Conservation (phyloP, 2,888 invertebrate species). For the Tachystola acroxantha region DNA sequence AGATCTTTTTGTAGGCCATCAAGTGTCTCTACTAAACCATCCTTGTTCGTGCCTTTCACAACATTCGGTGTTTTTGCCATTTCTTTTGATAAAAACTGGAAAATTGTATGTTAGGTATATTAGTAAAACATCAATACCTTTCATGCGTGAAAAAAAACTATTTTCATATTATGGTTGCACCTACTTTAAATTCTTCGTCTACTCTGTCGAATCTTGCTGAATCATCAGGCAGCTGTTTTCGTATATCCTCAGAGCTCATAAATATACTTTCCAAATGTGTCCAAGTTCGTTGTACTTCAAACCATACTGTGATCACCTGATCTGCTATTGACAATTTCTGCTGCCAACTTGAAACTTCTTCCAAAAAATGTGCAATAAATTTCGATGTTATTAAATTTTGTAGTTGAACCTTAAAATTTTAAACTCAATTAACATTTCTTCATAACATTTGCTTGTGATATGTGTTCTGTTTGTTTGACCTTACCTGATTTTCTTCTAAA, state of each 20-base stretch:
- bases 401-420: slow-evolving; percentile 84
- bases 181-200: slow-evolving; percentile 92
- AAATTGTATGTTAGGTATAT: background rate
- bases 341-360: slow-evolving; percentile 97
- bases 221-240: slow-evolving; percentile 95
- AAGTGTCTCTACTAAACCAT: slow-evolving; percentile 87
- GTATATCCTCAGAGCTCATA: slow-evolving; percentile 98
- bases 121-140: background rate
- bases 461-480: no score
- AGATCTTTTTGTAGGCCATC: slow-evolving; percentile 91
- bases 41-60: slow-evolving; percentile 92
- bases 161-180: no score
- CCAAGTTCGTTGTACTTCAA: slow-evolving; percentile 98
- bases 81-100: slow-evolving; percentile 82
- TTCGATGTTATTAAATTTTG: slow-evolving; percentile 98
- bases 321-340: slow-evolving; percentile 94
- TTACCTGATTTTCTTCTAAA: slow-evolving; percentile 96
- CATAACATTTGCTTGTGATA: no score
- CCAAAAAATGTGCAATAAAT: slow-evolving; percentile 96
- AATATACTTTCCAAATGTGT: slow-evolving; percentile 98
- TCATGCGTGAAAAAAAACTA: no score
- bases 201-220: slow-evolving; percentile 94
- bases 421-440: no score
- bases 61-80: slow-evolving; percentile 92
- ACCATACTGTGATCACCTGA: slow-evolving; percentile 94